Evolutionary conservation across 2,113 vertebrate genomes (phyloP).

Genomic region (Thamnophis sirtalis): DNA sequence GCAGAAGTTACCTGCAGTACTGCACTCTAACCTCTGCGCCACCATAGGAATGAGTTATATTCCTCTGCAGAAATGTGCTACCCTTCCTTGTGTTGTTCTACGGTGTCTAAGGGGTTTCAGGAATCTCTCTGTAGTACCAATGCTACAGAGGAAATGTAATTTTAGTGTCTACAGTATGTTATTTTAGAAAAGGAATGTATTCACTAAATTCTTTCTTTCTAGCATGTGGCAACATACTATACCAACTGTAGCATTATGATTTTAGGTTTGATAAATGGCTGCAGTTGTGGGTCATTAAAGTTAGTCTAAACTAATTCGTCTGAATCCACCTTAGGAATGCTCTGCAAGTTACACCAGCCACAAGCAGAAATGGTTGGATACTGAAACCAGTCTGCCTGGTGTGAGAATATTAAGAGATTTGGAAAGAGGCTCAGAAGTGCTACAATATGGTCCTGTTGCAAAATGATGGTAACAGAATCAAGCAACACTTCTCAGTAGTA

Average conservation of each 20-base stretch:
- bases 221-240: neutral
- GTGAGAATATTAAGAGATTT: neutral
- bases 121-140: neutral
- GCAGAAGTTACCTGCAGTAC: too few relatives aligned
- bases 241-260: neutral
- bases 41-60: neutral
- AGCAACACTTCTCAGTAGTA: neutral
- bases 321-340: neutral
- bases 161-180: neutral
- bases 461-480: neutral
- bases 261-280: neutral
- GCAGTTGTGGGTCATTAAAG: slow-evolving; percentile 12
- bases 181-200: neutral
- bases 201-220: slow-evolving; percentile 1
- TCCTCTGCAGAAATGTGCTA: neutral
- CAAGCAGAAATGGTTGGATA: neutral
- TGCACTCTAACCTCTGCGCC: too few relatives aligned
- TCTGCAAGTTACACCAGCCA: neutral
- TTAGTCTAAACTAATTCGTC: slow-evolving; percentile 13
- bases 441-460: neutral
- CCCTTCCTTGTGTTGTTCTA: neutral
- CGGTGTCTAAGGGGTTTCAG: neutral
- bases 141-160: neutral
- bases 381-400: neutral
- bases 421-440: neutral